These are phyloP conservation scores for Tychaedon coryphoeus DNA, from an alignment of 2,113 vertebrate species.

Conservation along the genomic window DNA sequence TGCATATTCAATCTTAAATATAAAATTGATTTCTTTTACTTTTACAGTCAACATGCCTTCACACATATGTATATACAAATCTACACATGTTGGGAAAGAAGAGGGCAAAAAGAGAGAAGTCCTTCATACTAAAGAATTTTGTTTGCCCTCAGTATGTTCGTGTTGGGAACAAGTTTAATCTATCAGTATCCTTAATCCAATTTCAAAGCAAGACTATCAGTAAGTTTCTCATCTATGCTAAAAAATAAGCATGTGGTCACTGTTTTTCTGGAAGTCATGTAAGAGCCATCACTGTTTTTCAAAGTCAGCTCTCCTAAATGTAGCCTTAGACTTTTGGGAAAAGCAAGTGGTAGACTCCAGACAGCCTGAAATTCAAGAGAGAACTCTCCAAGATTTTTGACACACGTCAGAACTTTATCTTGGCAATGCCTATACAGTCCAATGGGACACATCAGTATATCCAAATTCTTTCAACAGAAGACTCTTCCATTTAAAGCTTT, in stretches of 20 bases:
- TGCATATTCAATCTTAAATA: background rate
- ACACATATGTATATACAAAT: background rate
- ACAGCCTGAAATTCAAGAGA: background rate
- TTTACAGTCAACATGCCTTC: background rate
- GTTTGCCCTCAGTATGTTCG: background rate
- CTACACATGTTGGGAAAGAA: background rate
- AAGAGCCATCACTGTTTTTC: background rate
- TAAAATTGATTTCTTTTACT: background rate
- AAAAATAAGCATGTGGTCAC: background rate
- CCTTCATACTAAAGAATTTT: background rate
- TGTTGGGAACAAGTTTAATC: background rate
- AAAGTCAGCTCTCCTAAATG: background rate
- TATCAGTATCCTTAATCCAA: background rate
- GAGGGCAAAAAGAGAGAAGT: background rate
- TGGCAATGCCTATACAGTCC: background rate
- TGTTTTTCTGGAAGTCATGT: background rate
- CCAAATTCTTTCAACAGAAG: slow-evolving; percentile 1
- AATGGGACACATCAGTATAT: background rate
- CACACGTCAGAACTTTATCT: background rate
- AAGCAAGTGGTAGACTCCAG: background rate
- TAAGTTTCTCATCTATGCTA: background rate
- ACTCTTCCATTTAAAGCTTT: background rate
- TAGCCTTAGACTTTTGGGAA: background rate
- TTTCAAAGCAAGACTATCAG: background rate
- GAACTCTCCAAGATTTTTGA: background rate